Conservation (phyloP, 2,113 vertebrate species). For the Nerophis ophidion region DNA sequence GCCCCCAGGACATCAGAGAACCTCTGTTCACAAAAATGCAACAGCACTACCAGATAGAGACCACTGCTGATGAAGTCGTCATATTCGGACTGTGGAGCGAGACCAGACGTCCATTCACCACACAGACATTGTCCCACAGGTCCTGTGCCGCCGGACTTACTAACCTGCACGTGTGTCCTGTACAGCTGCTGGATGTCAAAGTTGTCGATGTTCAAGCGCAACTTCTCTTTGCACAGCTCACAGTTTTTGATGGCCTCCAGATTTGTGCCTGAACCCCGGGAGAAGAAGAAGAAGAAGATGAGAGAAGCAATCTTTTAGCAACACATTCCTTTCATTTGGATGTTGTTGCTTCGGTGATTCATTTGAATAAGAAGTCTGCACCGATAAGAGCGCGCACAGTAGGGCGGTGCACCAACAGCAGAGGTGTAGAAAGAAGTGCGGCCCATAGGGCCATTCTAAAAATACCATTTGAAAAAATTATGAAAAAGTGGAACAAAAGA, state of each 20-base stretch:
- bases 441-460: too few relatives aligned
- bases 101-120: neutral
- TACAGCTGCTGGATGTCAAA: slow-evolving; percentile 96
- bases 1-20: slow-evolving; percentile 95
- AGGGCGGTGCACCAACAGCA: too few relatives aligned
- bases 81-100: slow-evolving; percentile 81
- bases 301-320: too few relatives aligned
- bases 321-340: too few relatives aligned
- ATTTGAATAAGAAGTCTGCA: too few relatives aligned
- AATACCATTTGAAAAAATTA: too few relatives aligned
- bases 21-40: slow-evolving; percentile 94
- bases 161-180: slow-evolving; percentile 90
- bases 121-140: neutral
- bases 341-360: too few relatives aligned
- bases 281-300: neutral
- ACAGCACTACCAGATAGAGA: slow-evolving; percentile 92
- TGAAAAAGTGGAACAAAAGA: too few relatives aligned
- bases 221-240: slow-evolving; percentile 94
- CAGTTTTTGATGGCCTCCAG: slow-evolving; percentile 91
- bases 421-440: too few relatives aligned
- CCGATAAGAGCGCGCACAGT: too few relatives aligned
- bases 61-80: slow-evolving; percentile 98
- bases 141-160: slow-evolving; percentile 21
- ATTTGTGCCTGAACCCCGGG: slow-evolving; percentile 76
- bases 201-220: slow-evolving; percentile 91